Evolutionary conservation across 2,888 invertebrate species (phyloP).

Genomic region (Spisula solida): DNA sequence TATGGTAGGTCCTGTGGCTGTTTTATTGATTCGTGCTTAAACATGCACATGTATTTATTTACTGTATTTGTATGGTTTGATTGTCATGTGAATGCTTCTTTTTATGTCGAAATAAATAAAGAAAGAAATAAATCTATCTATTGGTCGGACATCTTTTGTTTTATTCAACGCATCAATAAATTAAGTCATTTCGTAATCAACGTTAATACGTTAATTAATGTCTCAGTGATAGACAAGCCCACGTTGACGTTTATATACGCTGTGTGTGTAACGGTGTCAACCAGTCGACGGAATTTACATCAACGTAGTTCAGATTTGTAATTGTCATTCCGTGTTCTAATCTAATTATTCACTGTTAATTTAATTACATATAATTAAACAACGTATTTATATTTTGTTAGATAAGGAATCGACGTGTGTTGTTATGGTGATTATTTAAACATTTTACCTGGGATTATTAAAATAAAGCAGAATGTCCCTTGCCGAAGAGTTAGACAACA

Average conservation of each 20-base stretch:
- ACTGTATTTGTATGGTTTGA: too few species aligned
- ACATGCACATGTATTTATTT: too few species aligned
- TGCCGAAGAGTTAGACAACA: background rate
- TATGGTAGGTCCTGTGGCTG: too few species aligned
- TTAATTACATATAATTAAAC: background rate
- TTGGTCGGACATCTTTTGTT: too few species aligned
- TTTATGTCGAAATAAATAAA: too few species aligned
- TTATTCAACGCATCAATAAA: too few species aligned
- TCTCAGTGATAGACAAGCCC: background rate
- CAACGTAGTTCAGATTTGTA: background rate
- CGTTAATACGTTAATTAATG: too few species aligned
- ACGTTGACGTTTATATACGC: background rate
- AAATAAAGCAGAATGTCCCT: background rate
- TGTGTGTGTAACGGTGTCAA: background rate
- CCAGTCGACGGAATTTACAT: background rate
- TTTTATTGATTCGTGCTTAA: too few species aligned
- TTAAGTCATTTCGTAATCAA: background rate
- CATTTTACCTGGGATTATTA: background rate
- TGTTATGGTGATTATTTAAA: background rate
- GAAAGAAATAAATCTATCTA: too few species aligned
- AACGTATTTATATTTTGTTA: background rate
- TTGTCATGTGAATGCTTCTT: too few species aligned
- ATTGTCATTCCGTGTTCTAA: background rate
- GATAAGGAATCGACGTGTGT: background rate
- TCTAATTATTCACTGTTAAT: background rate